A percentile compares a stretch with the other conserved stretches of the same genome.
These are phyloP conservation scores for Drosophila pseudotalamancana DNA, from an alignment of 2,888 invertebrate species.

Conservation along the genomic window DNA sequence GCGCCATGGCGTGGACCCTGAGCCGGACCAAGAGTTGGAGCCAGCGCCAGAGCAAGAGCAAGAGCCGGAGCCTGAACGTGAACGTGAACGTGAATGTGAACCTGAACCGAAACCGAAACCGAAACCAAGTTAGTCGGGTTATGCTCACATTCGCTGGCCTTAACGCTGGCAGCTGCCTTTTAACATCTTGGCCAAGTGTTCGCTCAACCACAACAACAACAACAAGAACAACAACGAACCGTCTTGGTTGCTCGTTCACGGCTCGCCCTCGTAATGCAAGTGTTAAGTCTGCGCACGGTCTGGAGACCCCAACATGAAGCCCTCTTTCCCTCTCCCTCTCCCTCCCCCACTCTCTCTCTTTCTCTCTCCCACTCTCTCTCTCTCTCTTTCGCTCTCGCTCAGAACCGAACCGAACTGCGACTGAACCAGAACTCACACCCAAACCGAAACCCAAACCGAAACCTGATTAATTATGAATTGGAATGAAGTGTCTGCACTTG, in stretches of 20 bases:
- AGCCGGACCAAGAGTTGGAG: slow-evolving; percentile 12
- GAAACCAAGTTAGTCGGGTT: not conserved
- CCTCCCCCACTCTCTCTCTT: too few relatives aligned
- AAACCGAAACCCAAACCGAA: not conserved
- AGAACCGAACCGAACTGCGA: not conserved
- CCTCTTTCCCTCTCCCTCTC: not conserved
- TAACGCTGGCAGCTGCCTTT: slow-evolving; percentile 6
- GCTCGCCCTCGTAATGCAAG: slow-evolving; percentile 30
- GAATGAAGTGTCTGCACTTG: slow-evolving; percentile 41
- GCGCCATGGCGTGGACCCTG: slow-evolving; percentile 26
- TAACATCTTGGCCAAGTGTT: slow-evolving; percentile 25
- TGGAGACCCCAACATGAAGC: not conserved
- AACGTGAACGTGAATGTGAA: not conserved
- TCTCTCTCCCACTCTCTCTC: too few relatives aligned
- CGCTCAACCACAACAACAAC: slow-evolving; percentile 38
- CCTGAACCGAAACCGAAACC: not conserved
- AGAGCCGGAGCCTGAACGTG: slow-evolving; percentile 2
- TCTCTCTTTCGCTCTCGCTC: too few relatives aligned
- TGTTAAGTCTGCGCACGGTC: slow-evolving; percentile 36
- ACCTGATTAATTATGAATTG: slow-evolving; percentile 74
- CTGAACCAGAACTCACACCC: not conserved
- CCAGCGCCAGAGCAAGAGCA: not conserved
- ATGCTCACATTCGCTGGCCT: not conserved
- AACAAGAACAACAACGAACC: not conserved
- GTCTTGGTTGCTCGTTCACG: not conserved